Conservation (phyloP, 1,140 invertebrate species). For the Fopius arisanus region DNA sequence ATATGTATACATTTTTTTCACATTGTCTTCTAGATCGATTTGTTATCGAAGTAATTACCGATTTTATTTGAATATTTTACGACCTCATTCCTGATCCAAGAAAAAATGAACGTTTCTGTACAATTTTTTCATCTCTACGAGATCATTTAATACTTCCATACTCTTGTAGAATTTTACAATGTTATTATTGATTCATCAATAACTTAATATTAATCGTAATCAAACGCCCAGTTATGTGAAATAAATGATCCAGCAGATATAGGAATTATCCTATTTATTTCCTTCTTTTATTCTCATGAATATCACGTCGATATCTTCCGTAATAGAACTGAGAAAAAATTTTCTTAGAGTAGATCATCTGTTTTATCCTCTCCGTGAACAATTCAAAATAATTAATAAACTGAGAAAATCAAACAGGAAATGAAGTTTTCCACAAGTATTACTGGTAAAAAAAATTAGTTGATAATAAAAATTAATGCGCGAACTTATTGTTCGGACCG, state of each 20-base stretch:
- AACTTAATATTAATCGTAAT: background rate
- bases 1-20: too few species aligned
- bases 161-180: constrained; percentile 10
- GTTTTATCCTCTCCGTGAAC: background rate
- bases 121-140: constrained; percentile 1
- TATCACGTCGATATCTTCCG: background rate
- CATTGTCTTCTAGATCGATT: too few species aligned
- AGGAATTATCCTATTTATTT: background rate
- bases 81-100: too few species aligned
- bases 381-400: background rate
- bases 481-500: too few species aligned
- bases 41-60: too few species aligned
- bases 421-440: background rate
- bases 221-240: background rate
- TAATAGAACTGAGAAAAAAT: background rate
- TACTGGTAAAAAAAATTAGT: background rate
- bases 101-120: background rate
- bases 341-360: background rate
- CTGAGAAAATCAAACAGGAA: background rate
- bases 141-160: background rate
- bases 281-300: background rate
- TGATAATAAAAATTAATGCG: background rate
- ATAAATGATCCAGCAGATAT: background rate
- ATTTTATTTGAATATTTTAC: too few species aligned
- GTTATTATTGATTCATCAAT: constrained; percentile 2